phyloP scores from a whole-genome alignment of 2,113 vertebrate genomes.

The Austrofundulus limnaeus region DNA sequence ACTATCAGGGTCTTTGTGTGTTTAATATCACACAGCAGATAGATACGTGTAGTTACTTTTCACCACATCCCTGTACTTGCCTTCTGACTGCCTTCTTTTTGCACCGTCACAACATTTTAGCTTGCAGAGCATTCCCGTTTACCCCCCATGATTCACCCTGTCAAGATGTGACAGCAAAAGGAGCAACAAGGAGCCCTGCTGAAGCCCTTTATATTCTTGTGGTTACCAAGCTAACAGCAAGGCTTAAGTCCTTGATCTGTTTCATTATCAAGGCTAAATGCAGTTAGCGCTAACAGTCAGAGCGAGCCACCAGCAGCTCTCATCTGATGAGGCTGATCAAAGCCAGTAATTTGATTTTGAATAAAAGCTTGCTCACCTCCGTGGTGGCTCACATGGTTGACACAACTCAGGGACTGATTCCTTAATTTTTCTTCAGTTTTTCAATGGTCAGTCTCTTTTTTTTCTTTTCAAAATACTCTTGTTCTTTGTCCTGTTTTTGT shows the following conservation, averaged over 20 bases:
- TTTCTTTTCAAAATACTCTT: not conserved
- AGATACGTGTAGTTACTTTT: not conserved
- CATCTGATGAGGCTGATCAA: slow-evolving; percentile 53
- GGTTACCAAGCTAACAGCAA: slow-evolving; percentile 38
- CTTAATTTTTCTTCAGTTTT: not conserved
- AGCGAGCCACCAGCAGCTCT: slow-evolving; percentile 49
- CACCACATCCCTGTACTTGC: not conserved
- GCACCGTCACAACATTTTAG: slow-evolving; percentile 15
- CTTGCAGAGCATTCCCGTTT: slow-evolving; percentile 28
- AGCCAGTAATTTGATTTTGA: slow-evolving; percentile 37
- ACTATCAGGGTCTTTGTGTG: too few species aligned
- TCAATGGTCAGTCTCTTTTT: not conserved
- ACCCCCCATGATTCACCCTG: slow-evolving; percentile 13
- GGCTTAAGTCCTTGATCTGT: slow-evolving; percentile 62
- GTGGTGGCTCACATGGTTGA: slow-evolving; percentile 4
- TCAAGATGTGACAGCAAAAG: slow-evolving; percentile 36
- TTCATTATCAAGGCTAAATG: slow-evolving; percentile 58
- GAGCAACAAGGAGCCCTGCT: slow-evolving; percentile 27
- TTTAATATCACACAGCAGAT: not conserved
- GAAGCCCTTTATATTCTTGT: slow-evolving; percentile 50
- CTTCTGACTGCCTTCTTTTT: not conserved
- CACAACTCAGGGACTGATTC: not conserved
- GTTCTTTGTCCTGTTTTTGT: not conserved
- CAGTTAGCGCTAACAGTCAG: slow-evolving; percentile 49
- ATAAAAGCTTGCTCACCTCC: slow-evolving; percentile 38